These are phyloP conservation scores for Myioborus melanocephalus DNA, from an alignment of 2,797 vertebrate genomes.

Conservation along the genomic window DNA sequence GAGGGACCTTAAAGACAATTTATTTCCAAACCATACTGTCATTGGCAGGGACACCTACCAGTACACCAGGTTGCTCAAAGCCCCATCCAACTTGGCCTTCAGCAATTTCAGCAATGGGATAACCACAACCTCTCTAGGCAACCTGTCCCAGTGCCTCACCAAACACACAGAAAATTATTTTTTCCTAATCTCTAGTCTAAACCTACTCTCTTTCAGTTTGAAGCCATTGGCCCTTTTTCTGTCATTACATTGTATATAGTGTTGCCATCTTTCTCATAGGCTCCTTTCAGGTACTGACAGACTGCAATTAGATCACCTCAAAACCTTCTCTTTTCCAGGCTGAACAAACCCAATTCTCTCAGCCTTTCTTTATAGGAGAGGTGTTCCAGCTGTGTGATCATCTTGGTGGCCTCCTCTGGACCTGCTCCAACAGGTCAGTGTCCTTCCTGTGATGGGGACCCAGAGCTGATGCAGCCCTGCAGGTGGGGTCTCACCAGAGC, in stretches of 20 bases:
- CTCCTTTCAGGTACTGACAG: not conserved
- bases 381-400: not conserved
- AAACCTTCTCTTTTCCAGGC: not conserved
- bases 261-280: not conserved
- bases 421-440: rapidly evolving
- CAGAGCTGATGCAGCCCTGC: not conserved
- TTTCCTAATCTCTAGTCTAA: not conserved
- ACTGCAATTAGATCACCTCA: not conserved
- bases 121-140: not conserved
- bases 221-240: not conserved
- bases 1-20: not conserved
- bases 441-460: not conserved
- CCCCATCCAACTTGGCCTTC: not conserved
- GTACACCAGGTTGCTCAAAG: not conserved
- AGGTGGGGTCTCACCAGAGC: not conserved
- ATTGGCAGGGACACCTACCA: not conserved
- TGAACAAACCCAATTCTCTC: not conserved
- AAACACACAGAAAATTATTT: not conserved
- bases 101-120: not conserved
- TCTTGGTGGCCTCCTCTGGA: not conserved
- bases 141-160: not conserved
- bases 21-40: not conserved
- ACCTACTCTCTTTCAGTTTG: not conserved
- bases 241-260: not conserved
- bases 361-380: not conserved